A percentile compares a stretch with the other conserved stretches of the same genome.
phyloP scores from a whole-genome alignment of 2,888 invertebrate species.

The Tipula helvola region DNA sequence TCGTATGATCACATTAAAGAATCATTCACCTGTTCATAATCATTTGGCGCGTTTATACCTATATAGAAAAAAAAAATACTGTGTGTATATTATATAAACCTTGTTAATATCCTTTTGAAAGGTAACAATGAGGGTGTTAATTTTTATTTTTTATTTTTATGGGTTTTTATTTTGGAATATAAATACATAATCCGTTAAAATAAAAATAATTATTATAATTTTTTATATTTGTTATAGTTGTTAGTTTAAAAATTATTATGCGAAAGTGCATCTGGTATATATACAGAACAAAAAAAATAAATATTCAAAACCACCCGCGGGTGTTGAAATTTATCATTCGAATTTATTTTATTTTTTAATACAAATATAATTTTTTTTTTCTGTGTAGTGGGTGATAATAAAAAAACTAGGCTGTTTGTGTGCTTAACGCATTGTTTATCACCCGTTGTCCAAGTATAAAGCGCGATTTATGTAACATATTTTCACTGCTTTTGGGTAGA shows the following conservation, averaged over 20 bases:
- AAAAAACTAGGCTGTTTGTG: not conserved
- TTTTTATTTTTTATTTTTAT: not conserved
- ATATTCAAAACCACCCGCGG: not conserved
- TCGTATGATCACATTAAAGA: not conserved
- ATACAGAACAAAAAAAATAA: not conserved
- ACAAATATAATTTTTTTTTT: not conserved
- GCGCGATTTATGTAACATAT: not conserved
- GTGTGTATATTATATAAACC: not conserved
- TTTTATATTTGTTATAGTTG: not conserved
- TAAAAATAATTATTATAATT: constrained; percentile 4
- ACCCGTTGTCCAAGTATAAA: not conserved
- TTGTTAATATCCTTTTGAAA: constrained; percentile 4
- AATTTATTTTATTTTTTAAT: not conserved
- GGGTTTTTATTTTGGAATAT: not conserved
- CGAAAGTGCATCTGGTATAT: not conserved
- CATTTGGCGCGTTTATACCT: not conserved
- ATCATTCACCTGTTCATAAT: not conserved
- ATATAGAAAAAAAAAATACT: not conserved
- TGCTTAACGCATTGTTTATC: not conserved
- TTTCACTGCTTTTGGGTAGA: not conserved
- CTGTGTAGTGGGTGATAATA: not conserved
- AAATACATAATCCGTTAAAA: not conserved
- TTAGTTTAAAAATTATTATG: constrained; percentile 4
- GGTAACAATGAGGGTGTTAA: not conserved
- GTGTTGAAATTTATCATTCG: constrained; percentile 4